These are phyloP conservation scores for Pemphigus obesinymphae DNA, from an alignment of 1,140 invertebrate genomes.

Conservation along the genomic window DNA sequence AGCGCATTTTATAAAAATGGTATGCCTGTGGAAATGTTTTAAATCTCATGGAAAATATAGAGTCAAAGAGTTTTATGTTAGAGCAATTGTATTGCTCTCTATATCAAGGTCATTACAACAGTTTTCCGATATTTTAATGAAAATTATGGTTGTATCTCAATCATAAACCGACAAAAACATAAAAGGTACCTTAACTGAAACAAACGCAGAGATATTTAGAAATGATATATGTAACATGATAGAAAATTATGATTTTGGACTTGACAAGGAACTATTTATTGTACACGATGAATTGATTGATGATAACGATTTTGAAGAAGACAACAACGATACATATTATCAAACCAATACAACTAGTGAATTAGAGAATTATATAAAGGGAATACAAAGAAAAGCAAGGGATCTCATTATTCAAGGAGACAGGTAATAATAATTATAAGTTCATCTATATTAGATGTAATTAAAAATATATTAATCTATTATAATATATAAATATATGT, in stretches of 20 bases:
- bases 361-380: neutral
- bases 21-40: neutral
- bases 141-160: neutral
- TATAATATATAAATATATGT: no score
- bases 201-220: neutral
- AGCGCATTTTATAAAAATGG: neutral
- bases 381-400: neutral
- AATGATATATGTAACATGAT: neutral
- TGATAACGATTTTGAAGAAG: neutral
- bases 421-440: no score
- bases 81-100: neutral
- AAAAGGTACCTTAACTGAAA: neutral
- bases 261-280: neutral
- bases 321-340: neutral
- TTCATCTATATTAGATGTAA: no score
- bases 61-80: neutral
- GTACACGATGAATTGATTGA: neutral
- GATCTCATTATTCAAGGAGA: neutral
- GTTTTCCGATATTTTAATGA: neutral
- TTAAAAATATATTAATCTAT: no score
- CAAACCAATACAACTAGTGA: neutral
- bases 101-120: neutral
- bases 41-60: neutral
- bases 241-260: neutral
- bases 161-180: neutral